A percentile compares a stretch with the other conserved stretches of the same genome.
Conservation (phyloP, 2,888 invertebrate genomes). For the Ceratothoa steindachneri region DNA sequence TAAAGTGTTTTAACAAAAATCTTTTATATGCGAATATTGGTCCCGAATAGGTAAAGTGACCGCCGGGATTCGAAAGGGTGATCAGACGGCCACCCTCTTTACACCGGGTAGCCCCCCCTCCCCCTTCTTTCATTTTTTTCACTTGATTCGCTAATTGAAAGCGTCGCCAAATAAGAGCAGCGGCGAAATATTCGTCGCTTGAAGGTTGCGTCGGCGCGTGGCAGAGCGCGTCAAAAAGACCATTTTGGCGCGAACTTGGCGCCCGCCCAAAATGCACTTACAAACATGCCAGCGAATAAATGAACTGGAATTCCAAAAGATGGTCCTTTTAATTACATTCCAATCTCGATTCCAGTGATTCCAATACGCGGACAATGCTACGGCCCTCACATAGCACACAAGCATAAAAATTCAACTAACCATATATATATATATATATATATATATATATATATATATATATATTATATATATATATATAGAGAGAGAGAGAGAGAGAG, state of each 20-base stretch:
- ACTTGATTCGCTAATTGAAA: no score
- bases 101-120: no score
- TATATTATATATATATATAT: not conserved
- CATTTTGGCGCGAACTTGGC: not conserved
- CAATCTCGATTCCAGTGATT: not conserved
- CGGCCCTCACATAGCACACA: not conserved
- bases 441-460: not conserved
- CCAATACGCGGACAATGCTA: not conserved
- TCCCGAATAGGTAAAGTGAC: no score
- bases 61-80: no score
- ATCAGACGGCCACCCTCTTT: no score
- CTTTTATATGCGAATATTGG: no score
- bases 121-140: no score
- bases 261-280: not conserved
- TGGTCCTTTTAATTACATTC: not conserved
- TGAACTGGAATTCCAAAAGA: not conserved
- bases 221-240: not conserved
- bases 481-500: no score
- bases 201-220: no score
- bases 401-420: not conserved
- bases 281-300: not conserved
- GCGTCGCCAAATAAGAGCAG: no score
- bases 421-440: not conserved
- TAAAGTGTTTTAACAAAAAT: no score
- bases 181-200: no score